These are phyloP conservation scores for Serranus cabrilla DNA, from an alignment of 2,797 vertebrate genomes.

Conservation along the genomic window DNA sequence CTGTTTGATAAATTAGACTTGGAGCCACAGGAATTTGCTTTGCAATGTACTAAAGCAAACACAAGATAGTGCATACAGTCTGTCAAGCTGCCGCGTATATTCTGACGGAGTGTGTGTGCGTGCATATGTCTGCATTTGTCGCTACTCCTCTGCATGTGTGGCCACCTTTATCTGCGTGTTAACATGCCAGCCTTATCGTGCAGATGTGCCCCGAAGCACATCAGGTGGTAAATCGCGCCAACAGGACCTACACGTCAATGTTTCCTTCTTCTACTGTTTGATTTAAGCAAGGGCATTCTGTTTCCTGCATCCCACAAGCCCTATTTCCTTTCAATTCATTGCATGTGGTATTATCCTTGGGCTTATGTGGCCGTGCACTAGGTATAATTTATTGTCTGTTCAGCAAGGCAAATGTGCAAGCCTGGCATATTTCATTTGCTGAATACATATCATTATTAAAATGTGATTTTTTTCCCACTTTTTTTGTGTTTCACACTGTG, in stretches of 20 bases:
- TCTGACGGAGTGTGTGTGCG: constrained; percentile 13
- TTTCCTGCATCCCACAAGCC: constrained; percentile 69
- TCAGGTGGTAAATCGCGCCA: constrained; percentile 56
- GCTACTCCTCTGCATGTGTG: constrained; percentile 19
- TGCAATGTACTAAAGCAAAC: constrained; percentile 51
- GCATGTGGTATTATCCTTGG: constrained; percentile 79
- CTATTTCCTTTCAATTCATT: constrained; percentile 74
- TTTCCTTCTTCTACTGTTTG: constrained; percentile 60
- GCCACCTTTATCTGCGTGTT: constrained; percentile 51
- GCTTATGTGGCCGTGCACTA: constrained; percentile 74
- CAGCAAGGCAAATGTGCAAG: constrained; percentile 86
- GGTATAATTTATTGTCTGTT: constrained; percentile 88
- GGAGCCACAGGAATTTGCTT: constrained; percentile 60
- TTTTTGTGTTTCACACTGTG: constrained; percentile 63
- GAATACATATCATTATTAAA: constrained; percentile 85
- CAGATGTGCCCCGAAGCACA: constrained; percentile 56
- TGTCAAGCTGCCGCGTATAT: constrained; percentile 31
- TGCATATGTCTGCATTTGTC: constrained; percentile 29
- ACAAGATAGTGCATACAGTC: constrained; percentile 40
- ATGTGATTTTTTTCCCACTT: constrained; percentile 60
- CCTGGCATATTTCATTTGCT: constrained; percentile 85
- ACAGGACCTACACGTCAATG: constrained; percentile 66
- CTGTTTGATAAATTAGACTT: constrained; percentile 65
- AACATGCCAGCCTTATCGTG: constrained; percentile 41
- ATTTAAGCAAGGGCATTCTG: constrained; percentile 75